Evolutionary conservation across 1,140 invertebrate genomes (phyloP).

Genomic region (Drosophila busckii): DNA sequence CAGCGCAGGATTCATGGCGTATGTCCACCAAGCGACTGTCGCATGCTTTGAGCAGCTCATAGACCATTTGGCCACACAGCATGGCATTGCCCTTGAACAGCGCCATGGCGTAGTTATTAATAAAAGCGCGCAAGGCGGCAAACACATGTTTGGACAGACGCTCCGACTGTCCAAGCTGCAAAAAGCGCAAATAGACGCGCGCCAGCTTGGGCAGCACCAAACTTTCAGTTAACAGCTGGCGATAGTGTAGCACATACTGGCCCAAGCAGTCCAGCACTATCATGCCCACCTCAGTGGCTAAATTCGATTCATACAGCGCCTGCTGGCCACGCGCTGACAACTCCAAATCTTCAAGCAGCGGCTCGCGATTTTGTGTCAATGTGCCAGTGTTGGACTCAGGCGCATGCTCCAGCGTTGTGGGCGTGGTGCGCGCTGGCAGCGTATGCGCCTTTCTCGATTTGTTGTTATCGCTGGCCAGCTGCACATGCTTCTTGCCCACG

Average conservation of each 20-base stretch:
- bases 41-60: slow-evolving; percentile 88
- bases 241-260: slow-evolving; percentile 89
- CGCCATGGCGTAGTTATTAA: slow-evolving; percentile 92
- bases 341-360: slow-evolving; percentile 79
- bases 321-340: slow-evolving; percentile 47
- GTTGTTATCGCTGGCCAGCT: slow-evolving; percentile 79
- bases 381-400: slow-evolving; percentile 82
- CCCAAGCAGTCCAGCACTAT: slow-evolving; percentile 91
- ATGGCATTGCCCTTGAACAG: slow-evolving; percentile 91
- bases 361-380: slow-evolving; percentile 81
- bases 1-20: slow-evolving; percentile 92
- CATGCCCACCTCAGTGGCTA: slow-evolving; percentile 94
- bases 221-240: slow-evolving; percentile 86
- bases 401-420: slow-evolving; percentile 81
- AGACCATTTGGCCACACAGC: slow-evolving; percentile 91
- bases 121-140: slow-evolving; percentile 92
- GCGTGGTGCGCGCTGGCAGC: slow-evolving; percentile 42
- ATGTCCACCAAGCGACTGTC: slow-evolving; percentile 89
- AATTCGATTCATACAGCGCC: slow-evolving; percentile 88
- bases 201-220: slow-evolving; percentile 88
- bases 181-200: slow-evolving; percentile 90
- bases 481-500: slow-evolving; percentile 88
- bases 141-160: slow-evolving; percentile 93
- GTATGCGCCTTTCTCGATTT: slow-evolving; percentile 50
- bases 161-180: slow-evolving; percentile 94